Evolutionary conservation across 2,888 invertebrate genomes (phyloP).

Genomic region (Cryptocephalus moraei): DNA sequence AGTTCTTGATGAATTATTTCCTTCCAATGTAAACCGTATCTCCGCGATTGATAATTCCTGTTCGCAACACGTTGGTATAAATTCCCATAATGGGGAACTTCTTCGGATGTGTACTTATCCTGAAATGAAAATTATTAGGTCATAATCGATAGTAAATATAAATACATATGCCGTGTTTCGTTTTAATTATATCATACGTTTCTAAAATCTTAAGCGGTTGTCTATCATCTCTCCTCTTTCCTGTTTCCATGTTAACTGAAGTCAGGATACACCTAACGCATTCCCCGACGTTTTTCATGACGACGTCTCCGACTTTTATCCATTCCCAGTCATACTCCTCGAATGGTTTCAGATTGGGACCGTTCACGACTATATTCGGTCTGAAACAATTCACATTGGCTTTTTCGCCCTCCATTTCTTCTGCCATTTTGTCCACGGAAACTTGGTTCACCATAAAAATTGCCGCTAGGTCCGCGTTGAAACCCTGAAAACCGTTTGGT

Average conservation of each 20-base stretch:
- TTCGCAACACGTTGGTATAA: slow-evolving; percentile 37
- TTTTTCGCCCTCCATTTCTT: slow-evolving; percentile 29
- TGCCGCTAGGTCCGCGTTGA: slow-evolving; percentile 43
- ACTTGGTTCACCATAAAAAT: slow-evolving; percentile 42
- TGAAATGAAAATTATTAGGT: too few species aligned
- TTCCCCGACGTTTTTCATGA: slow-evolving; percentile 42
- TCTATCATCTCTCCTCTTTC: slow-evolving; percentile 31
- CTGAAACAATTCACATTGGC: slow-evolving; percentile 42
- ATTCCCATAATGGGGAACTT: slow-evolving; percentile 40
- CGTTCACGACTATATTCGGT: slow-evolving; percentile 45
- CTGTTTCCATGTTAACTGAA: slow-evolving; percentile 41
- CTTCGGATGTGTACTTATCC: slow-evolving; percentile 30
- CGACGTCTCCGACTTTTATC: slow-evolving; percentile 44
- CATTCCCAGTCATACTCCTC: slow-evolving; percentile 47
- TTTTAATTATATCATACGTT: slow-evolving; percentile 30
- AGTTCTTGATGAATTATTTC: background rate
- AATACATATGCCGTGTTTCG: too few species aligned
- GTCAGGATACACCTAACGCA: slow-evolving; percentile 42
- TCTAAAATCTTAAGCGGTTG: slow-evolving; percentile 45
- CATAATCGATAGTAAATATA: too few species aligned
- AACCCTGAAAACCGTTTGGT: slow-evolving; percentile 30
- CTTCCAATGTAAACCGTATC: slow-evolving; percentile 27
- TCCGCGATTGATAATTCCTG: slow-evolving; percentile 39
- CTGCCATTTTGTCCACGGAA: slow-evolving; percentile 43
- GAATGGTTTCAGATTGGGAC: slow-evolving; percentile 31